Percentiles rank a stretch among this genome's conserved stretches.
These are phyloP conservation scores for Drosophila navojoa DNA, from an alignment of 1,140 invertebrate genomes.

Conservation along the genomic window DNA sequence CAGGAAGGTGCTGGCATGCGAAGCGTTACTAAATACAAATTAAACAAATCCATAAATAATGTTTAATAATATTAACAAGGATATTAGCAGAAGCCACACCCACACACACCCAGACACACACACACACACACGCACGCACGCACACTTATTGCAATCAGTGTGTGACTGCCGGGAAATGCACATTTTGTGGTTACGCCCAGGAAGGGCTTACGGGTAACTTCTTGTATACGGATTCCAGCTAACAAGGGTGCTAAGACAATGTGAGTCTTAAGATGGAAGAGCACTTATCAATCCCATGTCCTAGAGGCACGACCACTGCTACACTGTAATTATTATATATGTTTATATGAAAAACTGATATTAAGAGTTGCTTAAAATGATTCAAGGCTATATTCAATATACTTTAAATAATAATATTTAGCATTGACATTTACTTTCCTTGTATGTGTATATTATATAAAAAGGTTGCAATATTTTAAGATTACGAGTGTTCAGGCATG, in stretches of 20 bases:
- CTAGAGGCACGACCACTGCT: no score
- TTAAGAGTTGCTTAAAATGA: no score
- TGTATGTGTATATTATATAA: no score
- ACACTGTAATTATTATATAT: no score
- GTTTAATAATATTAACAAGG: slow-evolving; percentile 84
- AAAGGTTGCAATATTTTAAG: no score
- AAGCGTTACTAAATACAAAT: slow-evolving; percentile 83
- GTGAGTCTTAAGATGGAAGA: not conserved
- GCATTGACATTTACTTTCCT: no score
- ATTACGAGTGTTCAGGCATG: no score
- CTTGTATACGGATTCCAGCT: slow-evolving; percentile 21
- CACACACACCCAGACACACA: slow-evolving; percentile 33
- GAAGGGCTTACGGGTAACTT: slow-evolving; percentile 47
- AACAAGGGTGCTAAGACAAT: slow-evolving; percentile 47
- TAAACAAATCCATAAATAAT: slow-evolving; percentile 84
- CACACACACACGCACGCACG: slow-evolving; percentile 33
- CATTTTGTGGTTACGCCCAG: slow-evolving; percentile 39
- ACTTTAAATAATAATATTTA: no score
- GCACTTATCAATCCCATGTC: slow-evolving; percentile 13
- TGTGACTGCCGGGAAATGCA: slow-evolving; percentile 33
- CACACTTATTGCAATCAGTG: slow-evolving; percentile 57
- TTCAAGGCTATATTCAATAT: no score
- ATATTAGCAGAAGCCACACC: slow-evolving; percentile 74
- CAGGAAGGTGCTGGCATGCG: slow-evolving; percentile 30
- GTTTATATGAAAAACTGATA: no score